These are phyloP conservation scores for Drosophila percnosoma DNA, from an alignment of 2,888 invertebrate genomes.

Conservation along the genomic window DNA sequence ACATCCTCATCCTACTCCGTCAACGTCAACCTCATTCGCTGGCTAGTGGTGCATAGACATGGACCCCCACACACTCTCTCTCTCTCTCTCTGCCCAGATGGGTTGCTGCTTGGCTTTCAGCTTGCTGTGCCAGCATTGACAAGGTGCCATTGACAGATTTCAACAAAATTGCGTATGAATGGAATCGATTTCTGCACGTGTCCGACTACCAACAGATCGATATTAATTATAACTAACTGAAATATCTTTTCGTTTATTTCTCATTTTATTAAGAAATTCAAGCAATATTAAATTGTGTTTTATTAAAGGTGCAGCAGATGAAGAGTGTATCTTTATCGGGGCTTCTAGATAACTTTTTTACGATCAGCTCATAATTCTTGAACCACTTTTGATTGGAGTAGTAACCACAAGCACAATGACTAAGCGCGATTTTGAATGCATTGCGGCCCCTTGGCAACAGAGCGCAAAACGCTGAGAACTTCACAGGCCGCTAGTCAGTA, in stretches of 20 bases:
- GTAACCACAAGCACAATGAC: conserved; percentile 36
- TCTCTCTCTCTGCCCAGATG: conserved; percentile 3
- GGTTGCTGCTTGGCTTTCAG: conserved; percentile 16
- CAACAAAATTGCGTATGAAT: conserved; percentile 74
- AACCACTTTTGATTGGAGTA: conserved; percentile 48
- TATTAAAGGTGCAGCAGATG: background rate
- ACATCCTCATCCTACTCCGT: background rate
- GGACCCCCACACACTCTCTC: conserved; percentile 21
- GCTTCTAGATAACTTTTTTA: background rate
- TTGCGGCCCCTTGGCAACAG: conserved; percentile 50
- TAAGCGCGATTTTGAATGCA: conserved; percentile 34
- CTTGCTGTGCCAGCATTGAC: conserved; percentile 40
- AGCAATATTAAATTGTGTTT: background rate
- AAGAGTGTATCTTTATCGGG: background rate
- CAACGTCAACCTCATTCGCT: background rate
- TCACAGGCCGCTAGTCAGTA: conserved; percentile 3
- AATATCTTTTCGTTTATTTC: background rate
- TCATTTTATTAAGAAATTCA: background rate
- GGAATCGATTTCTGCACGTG: conserved; percentile 70
- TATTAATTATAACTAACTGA: conserved; percentile 2
- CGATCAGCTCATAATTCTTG: conserved; percentile 39
- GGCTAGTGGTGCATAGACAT: background rate
- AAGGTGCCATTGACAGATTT: conserved; percentile 76
- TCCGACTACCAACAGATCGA: background rate
- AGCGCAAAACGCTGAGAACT: conserved; percentile 13